Evolutionary conservation across 1,140 invertebrate genomes (phyloP), one percentile per base, ranked within the genome.

Genomic region (Nymphalis io): DNA sequence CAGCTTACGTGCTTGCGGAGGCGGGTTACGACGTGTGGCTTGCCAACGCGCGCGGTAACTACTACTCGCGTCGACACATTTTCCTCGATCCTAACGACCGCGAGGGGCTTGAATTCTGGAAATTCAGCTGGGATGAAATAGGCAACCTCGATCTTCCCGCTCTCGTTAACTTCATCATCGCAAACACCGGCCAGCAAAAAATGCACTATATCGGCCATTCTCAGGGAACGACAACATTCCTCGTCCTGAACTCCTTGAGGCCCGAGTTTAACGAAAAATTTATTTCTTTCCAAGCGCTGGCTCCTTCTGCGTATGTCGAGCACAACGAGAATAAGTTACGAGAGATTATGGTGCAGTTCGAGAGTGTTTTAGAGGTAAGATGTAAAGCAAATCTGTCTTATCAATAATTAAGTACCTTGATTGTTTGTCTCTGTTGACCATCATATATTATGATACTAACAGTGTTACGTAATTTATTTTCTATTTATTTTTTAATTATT

Each of bases 1-100:
- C 61, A 80, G 79, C 57, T 15, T 79, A 94, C 74, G 86, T 94
- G 38, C 84, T 96, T 64, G 94, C 95, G 1, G 96, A 97, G 78
- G 87, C 87, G 44, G 94, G 94, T 10, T 95, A 94, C 75, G 95
- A 96, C 74, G 94, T 96, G 3, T 96, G 96, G 95, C 77, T 96
- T 76, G 95, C 94, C 0, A 96, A 96, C 84, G 93, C 93, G 16
- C 88, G 96, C 23, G 96, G 95, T 5, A 96, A 94, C 82, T 92
- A 89, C 2, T 94, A 94, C 79, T 95, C 95, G 1, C 88, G 93
- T n/a, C 89, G 92, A 23, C 95, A 96, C 81, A 78, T 87, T 18
- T 81, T 75, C 0, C 77, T 93, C 8, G 76, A 93, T 79, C 92
- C 93, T 13, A 85, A 82, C 39, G 79, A 93, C 5, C 60, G 80